Conservation (phyloP, 1,140 invertebrate genomes). For the Alviniconcha marisindica region DNA sequence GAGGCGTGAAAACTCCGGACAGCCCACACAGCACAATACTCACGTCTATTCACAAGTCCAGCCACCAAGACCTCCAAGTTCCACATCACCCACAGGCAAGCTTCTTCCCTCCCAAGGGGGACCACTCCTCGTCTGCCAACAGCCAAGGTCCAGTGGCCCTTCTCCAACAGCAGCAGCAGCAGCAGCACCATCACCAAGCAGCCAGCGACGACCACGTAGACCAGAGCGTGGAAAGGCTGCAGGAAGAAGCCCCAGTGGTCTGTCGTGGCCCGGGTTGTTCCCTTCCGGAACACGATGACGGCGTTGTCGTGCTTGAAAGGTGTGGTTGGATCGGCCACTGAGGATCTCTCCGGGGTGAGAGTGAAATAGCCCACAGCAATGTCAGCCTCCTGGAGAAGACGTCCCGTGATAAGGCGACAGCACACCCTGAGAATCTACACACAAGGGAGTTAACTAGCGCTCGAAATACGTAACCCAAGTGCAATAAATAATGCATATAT, state of each 20-base stretch:
- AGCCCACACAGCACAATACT: too few relatives aligned
- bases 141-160: not conserved
- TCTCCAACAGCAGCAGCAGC: conserved; percentile 1
- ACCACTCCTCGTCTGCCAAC: not conserved
- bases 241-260: not conserved
- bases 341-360: not conserved
- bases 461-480: too few relatives aligned
- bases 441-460: too few relatives aligned
- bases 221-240: not conserved
- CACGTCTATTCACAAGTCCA: not conserved
- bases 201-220: not conserved
- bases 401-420: too few relatives aligned
- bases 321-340: not conserved
- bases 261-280: not conserved
- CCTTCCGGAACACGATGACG: not conserved
- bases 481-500: too few relatives aligned
- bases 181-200: not conserved
- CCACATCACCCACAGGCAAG: not conserved
- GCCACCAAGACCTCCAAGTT: not conserved
- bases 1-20: too few relatives aligned
- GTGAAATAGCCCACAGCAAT: not conserved
- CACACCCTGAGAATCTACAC: too few relatives aligned
- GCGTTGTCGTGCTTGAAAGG: not conserved
- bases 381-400: not conserved
- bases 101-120: not conserved